Percentiles rank a stretch among this genome's conserved stretches.
These are phyloP conservation scores for Oreochromis niloticus DNA, from an alignment of 2,113 vertebrate genomes.

Conservation along the genomic window DNA sequence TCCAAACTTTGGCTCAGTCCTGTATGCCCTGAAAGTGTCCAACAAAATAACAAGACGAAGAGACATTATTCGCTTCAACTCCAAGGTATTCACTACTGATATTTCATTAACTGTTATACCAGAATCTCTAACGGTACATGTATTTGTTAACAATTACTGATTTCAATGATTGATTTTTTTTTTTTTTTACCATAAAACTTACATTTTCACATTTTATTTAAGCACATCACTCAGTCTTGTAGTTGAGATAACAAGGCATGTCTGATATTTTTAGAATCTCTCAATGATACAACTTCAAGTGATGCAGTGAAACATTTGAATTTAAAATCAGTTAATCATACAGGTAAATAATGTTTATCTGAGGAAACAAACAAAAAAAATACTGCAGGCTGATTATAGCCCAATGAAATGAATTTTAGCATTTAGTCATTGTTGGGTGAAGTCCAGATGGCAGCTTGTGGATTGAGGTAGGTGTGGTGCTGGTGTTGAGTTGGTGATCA, in stretches of 20 bases:
- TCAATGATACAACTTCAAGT: not conserved
- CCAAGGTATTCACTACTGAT: not conserved
- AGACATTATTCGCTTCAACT: conserved; percentile 28
- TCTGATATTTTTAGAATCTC: not conserved
- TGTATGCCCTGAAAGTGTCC: conserved; percentile 61
- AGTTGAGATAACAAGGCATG: not conserved
- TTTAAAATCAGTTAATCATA: not conserved
- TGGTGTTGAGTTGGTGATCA: not conserved
- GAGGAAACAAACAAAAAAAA: not conserved
- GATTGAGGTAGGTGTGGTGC: not conserved
- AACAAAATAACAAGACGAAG: conserved; percentile 22
- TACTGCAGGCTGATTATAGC: not conserved
- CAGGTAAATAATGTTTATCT: not conserved
- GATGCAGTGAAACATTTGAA: not conserved
- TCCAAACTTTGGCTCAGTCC: conserved; percentile 74
- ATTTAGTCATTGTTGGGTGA: not conserved
- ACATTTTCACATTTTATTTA: not conserved
- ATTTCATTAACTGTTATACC: rapidly evolving
- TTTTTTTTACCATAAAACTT: not conserved
- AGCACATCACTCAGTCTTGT: not conserved
- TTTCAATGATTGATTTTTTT: rapidly evolving
- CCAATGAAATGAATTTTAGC: not conserved
- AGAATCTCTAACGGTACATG: not conserved
- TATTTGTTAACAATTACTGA: not conserved
- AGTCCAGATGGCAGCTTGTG: not conserved